Evolutionary conservation across 1,140 invertebrate genomes (phyloP), one percentile per base, ranked within the genome.

Genomic region (Drosophila auraria): DNA sequence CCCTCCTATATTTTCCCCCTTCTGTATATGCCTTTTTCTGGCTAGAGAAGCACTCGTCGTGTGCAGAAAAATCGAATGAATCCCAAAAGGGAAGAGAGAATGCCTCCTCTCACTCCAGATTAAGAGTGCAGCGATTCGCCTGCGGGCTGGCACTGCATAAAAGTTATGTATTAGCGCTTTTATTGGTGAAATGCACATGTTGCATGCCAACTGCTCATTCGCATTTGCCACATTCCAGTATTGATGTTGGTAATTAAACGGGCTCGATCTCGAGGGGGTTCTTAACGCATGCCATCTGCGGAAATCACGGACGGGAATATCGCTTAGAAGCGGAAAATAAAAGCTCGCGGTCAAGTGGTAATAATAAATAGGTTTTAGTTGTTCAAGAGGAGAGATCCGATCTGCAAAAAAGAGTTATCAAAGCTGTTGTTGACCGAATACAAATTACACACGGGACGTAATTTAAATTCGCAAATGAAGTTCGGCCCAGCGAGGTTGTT

Each of bases 151-250:
- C 51, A 58, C 51, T 77, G 62, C 45, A 57, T 56, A 77, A 76
- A 76, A 76, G 72, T 76, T 76, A 77, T 77, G 82, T 71, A 89
- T 87, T 87, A 87, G 74, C 83, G 83, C 78, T 71, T 81, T 87
- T 83, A 89, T 89, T 89, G 73, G 81, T 68, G 65, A 87, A 87
- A 87, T 87, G 86, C 62, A 61, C 66, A 72, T 75, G 65, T 87
- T 70, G 84, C 84, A 87, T 87, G 84, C 70, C 80, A 83, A 76
- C 45, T 58, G 77, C 77, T 60, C 84, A 77, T 87, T 56, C 68
- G 59, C 42, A 62, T 63, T 47, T 57, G 58, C 70, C 45, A 54
- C 59, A 53, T 72, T 64, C 47, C 50, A 51, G 38, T 50, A 56
- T 51, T 58, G 51, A 80, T 63, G 74, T 38, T 47, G 58, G 78